Evolutionary conservation across 2,113 vertebrate species (phyloP).

Genomic region (Triplophysa siluroides): DNA sequence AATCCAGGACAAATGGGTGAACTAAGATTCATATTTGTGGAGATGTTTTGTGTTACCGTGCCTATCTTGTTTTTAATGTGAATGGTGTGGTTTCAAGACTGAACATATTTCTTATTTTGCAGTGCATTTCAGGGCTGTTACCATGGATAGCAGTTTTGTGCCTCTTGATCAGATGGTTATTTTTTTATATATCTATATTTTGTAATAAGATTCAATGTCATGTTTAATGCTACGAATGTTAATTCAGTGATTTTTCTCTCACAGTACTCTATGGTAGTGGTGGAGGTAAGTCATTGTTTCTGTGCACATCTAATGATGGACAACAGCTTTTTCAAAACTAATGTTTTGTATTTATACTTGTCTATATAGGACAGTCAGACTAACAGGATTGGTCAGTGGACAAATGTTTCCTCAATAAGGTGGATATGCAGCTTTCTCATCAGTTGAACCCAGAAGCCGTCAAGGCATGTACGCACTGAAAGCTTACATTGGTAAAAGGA

Average conservation of each 20-base stretch:
- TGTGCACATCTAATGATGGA: too few species aligned
- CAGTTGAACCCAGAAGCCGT: constrained; percentile 65
- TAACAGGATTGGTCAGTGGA: neutral
- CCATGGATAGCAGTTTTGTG: constrained; percentile 45
- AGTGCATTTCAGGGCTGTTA: constrained; percentile 55
- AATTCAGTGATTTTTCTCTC: neutral
- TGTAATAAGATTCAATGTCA: too few species aligned
- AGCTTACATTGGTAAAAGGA: neutral
- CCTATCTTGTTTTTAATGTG: too few species aligned
- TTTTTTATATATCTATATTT: neutral
- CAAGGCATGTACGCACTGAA: constrained; percentile 58
- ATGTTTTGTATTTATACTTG: neutral
- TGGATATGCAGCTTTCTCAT: constrained; percentile 65
- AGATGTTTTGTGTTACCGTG: neutral
- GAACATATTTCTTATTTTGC: neutral
- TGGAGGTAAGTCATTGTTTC: constrained; percentile 61
- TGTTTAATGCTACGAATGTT: too few species aligned
- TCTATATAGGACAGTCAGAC: constrained; percentile 59
- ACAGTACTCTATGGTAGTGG: constrained; percentile 60
- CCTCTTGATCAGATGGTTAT: constrained; percentile 49
- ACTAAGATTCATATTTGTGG: neutral
- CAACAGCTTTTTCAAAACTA: too few species aligned
- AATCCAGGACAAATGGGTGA: constrained; percentile 73
- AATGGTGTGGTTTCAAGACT: too few species aligned
- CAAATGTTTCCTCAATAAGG: too few species aligned